phyloP scores from a whole-genome alignment of 2,797 vertebrate species.

The Vespertilio murinus region DNA sequence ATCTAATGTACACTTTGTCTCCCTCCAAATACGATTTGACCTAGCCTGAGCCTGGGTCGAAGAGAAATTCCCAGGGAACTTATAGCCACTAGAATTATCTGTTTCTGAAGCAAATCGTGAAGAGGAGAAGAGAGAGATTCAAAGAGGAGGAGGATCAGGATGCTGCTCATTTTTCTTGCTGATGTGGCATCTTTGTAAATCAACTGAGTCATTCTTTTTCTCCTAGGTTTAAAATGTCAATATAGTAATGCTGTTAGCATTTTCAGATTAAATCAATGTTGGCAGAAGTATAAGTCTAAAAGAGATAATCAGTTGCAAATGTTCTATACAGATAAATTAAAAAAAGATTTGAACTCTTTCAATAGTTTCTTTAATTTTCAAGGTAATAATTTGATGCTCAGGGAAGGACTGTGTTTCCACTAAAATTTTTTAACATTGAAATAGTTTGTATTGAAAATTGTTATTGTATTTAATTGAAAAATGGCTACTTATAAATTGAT shows the following conservation, averaged over 20 bases:
- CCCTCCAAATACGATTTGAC: background rate
- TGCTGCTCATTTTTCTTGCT: background rate
- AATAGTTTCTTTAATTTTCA: conserved; percentile 36
- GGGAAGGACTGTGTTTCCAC: background rate
- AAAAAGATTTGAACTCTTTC: conserved; percentile 10
- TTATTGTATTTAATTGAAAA: background rate
- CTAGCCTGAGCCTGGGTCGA: too few species aligned
- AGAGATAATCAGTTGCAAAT: background rate
- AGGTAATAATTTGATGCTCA: conserved; percentile 5
- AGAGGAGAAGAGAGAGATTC: background rate
- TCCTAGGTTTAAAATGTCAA: conserved; percentile 50
- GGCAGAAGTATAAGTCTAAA: conserved; percentile 22
- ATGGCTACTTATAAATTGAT: background rate
- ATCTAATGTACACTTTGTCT: background rate
- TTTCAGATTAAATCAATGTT: conserved; percentile 35
- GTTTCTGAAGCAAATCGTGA: background rate
- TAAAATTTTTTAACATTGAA: conserved; percentile 15
- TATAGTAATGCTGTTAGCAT: conserved; percentile 37
- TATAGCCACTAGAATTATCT: background rate
- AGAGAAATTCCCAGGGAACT: background rate
- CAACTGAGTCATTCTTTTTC: conserved; percentile 6
- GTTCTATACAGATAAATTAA: background rate
- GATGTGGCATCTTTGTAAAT: conserved; percentile 38
- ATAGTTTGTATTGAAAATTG: background rate
- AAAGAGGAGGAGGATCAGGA: background rate